Percentiles rank a stretch among this genome's conserved stretches.
Conservation (phyloP, 2,113 vertebrate genomes). For the Sceloporus undulatus region DNA sequence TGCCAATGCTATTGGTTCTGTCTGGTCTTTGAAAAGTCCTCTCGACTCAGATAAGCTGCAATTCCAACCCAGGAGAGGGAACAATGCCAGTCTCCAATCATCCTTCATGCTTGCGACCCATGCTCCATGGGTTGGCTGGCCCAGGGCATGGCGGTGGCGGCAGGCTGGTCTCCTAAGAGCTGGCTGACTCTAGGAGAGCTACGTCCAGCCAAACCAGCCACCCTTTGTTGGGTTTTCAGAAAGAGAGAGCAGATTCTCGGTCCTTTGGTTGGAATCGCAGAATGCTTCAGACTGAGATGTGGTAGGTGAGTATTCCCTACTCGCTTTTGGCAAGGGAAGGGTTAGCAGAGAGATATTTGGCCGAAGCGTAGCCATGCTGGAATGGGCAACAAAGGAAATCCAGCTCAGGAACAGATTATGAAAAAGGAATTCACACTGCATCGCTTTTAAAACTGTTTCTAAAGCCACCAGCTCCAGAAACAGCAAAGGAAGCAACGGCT, state of each 20-base stretch:
- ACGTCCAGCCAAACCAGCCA: fast-evolving
- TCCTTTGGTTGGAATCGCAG: not conserved
- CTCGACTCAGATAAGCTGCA: fast-evolving
- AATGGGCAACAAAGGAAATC: not conserved
- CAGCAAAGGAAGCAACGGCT: slow-evolving; percentile 22
- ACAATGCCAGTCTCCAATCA: fast-evolving
- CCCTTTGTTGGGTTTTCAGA: not conserved
- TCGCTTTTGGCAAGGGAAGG: not conserved
- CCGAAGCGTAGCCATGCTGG: too few species aligned
- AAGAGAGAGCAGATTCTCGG: not conserved
- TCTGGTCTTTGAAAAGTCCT: not conserved
- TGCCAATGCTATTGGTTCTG: not conserved
- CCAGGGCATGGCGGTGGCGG: slow-evolving; percentile 54
- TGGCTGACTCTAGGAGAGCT: slow-evolving; percentile 63
- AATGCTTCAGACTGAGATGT: not conserved
- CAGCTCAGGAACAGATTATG: not conserved
- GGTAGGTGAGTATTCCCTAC: too few species aligned
- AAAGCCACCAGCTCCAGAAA: slow-evolving; percentile 6
- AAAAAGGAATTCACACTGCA: not conserved
- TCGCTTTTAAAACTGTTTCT: slow-evolving; percentile 9
- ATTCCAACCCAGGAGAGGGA: not conserved
- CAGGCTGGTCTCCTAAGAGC: not conserved
- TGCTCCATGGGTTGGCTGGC: slow-evolving; percentile 80
- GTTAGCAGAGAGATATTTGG: too few species aligned
- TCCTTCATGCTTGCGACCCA: not conserved